These are phyloP conservation scores for Xenentodon cancila DNA, from an alignment of 2,797 vertebrate genomes.

Conservation along the genomic window DNA sequence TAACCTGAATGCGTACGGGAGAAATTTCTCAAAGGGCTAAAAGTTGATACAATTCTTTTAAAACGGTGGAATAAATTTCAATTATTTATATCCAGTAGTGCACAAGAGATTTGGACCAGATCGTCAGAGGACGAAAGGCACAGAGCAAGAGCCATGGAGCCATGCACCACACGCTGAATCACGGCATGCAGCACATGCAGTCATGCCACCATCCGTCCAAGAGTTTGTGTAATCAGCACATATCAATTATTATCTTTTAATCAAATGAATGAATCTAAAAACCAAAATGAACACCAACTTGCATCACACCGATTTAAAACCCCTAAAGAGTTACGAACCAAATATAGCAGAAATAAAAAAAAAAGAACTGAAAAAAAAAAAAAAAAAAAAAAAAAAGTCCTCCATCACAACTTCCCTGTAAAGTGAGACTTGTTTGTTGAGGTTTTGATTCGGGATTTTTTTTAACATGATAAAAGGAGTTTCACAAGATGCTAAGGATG, in stretches of 20 bases:
- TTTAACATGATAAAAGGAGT: slow-evolving; percentile 45
- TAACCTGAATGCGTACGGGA: slow-evolving; percentile 1
- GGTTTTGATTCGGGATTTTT: slow-evolving; percentile 42
- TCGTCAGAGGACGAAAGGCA: slow-evolving; percentile 30
- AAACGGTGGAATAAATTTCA: background rate
- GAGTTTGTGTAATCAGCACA: slow-evolving; percentile 67
- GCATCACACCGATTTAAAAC: slow-evolving; percentile 14
- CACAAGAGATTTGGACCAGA: slow-evolving; percentile 17
- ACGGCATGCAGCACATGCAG: slow-evolving; percentile 46
- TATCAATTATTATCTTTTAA: slow-evolving; percentile 11
- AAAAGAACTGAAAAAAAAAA: too few relatives aligned
- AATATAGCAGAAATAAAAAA: slow-evolving; percentile 10
- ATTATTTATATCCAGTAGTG: slow-evolving; percentile 2
- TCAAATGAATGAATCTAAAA: slow-evolving; percentile 1
- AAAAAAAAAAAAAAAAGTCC: background rate
- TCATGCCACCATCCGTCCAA: slow-evolving; percentile 41
- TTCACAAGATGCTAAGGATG: slow-evolving; percentile 39
- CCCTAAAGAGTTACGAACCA: slow-evolving; percentile 9
- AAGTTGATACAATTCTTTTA: background rate
- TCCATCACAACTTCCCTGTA: slow-evolving; percentile 10
- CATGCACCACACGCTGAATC: slow-evolving; percentile 54
- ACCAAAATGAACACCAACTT: background rate
- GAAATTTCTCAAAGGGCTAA: background rate
- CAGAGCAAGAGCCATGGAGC: slow-evolving; percentile 33
- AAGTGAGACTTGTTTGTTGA: slow-evolving; percentile 20